Evolutionary conservation across 30 jellyfish, hydroid and myxozoan species (phyloP).

Genomic region (Nemopilema nomurai): DNA sequence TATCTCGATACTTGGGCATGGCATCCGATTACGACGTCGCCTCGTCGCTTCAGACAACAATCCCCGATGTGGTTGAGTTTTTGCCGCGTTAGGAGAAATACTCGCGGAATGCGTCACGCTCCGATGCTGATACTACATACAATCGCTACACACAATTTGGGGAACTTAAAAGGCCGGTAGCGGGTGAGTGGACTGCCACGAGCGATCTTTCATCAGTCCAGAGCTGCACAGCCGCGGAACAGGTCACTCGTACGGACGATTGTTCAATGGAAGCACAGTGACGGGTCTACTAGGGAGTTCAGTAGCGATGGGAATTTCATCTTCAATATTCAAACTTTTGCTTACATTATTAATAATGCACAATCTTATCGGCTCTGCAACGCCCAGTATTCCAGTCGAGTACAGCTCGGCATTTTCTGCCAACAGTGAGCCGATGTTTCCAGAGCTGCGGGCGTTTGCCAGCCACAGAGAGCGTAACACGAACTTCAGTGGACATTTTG

Average conservation of each 20-base stretch:
- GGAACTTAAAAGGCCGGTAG: slow-evolving; percentile 1
- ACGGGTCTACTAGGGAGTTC: neutral
- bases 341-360: neutral
- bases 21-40: neutral
- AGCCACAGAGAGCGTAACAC: slow-evolving; percentile 71
- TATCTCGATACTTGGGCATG: neutral
- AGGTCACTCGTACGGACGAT: neutral
- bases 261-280: neutral
- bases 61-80: slow-evolving; percentile 45
- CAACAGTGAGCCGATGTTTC: slow-evolving; percentile 20
- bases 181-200: slow-evolving; percentile 24
- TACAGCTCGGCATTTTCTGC: slow-evolving; percentile 37
- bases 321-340: neutral
- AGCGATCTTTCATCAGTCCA: slow-evolving; percentile 3
- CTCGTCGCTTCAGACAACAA: neutral
- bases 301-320: neutral
- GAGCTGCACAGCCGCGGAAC: neutral
- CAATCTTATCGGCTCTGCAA: slow-evolving; percentile 8
- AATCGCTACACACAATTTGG: slow-evolving; percentile 21
- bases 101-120: slow-evolving; percentile 63
- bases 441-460: slow-evolving; percentile 45
- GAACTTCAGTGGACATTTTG: slow-evolving; percentile 74
- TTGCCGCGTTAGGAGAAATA: slow-evolving; percentile 33
- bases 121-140: slow-evolving; percentile 45
- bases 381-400: slow-evolving; percentile 58